Evolutionary conservation across 1,140 invertebrate genomes (phyloP), one percentile per base, ranked within the genome.

Genomic region (Conus ventricosus): DNA sequence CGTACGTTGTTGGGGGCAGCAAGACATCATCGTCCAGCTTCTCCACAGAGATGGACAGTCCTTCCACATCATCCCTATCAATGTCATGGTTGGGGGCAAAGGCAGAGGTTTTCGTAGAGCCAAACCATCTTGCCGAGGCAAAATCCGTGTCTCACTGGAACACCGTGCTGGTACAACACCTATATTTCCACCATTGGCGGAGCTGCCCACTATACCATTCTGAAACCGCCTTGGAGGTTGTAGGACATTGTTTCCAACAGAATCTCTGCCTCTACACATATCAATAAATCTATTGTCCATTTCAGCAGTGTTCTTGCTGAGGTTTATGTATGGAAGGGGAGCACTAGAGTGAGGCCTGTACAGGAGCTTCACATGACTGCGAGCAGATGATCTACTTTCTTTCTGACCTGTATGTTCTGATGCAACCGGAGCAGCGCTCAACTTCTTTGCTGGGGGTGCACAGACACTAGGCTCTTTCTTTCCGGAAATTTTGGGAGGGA

Each of bases 321-420:
- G 84, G 84, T 94, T 94, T 15, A 94, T 93, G 92, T 94, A 94
- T 4, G 94, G 94, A 11, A 94, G 87, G 23, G 94, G 94, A 63
- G 92, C 92, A 76, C 88, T 92, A 25, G 93, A 78, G 87, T 91
- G 92, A 75, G 93, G 93, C 67, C 67, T 71, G 23, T 71, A 71
- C 67, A 71, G 67, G 17, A 23, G 67, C 23, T n/a, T 71, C 6
- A 71, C 67, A 20, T 71, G 67, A 71, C 67, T 20, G 67, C 67
- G 15, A 6, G 17, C 20, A 23, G 67, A 71, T 11, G 15, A 23
- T 71, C 67, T 71, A 23, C 67, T 71, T n/a, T 71, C 67, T 71
- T 71, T 71, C 67, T 71, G 67, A 71, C 6, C 13, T 20, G 15
- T 15, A 60, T 60, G 57, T 60, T 60, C 57, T 60, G 57, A 60